Base-by-base conservation (phyloP, 2,113 vertebrate species). In the Potamarius usumacintae region DNA sequence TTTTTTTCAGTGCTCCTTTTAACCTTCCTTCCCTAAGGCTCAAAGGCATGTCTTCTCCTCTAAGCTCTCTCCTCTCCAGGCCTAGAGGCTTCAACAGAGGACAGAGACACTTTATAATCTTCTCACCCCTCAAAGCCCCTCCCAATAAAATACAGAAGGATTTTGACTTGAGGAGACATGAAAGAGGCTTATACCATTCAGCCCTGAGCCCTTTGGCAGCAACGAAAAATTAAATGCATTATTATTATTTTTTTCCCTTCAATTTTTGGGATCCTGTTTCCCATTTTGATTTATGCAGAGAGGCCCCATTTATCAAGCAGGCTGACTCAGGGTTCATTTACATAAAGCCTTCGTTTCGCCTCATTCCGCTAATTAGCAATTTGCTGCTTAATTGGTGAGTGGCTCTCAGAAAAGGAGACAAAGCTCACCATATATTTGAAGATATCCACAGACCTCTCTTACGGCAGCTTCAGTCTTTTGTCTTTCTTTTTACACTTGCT, bases 331-430 rank as follows among this genome's bases (percentile, higher is more conserved):
- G 92, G 90, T 92, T 94, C 79, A 96, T 96, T 96, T 96, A 91
- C 95, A 96, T 96, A 95, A 95, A 95, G 92, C 88, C 89, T 95
- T 95, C 92, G 91, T 95, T 95, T 95, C 93, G 94, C 81, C 91
- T 88, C 94, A 92, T 95, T 95, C 94, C 93, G 92, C 94, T 96
- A 96, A 96, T 96, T 96, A 95, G 95, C 94, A 95, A 96, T 96
- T 96, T 96, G 94, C 95, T 94, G 94, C 93, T 96, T 96, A 96
- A 96, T 96, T 96, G 95, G 94, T 93, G 92, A 94, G 92, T 86
- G 91, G 92, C 92, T 94, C 93, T 94, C 90, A 34, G 93, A 94
- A 89, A 90, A 92, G 85, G 90, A 95, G 94, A 95, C 93, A 94
- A 95, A 94, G 93, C 94, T 94, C 90, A 92, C 92, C 60, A 77